phyloP scores from a whole-genome alignment of 2,113 vertebrate genomes.

The Phyllostomus hastatus region DNA sequence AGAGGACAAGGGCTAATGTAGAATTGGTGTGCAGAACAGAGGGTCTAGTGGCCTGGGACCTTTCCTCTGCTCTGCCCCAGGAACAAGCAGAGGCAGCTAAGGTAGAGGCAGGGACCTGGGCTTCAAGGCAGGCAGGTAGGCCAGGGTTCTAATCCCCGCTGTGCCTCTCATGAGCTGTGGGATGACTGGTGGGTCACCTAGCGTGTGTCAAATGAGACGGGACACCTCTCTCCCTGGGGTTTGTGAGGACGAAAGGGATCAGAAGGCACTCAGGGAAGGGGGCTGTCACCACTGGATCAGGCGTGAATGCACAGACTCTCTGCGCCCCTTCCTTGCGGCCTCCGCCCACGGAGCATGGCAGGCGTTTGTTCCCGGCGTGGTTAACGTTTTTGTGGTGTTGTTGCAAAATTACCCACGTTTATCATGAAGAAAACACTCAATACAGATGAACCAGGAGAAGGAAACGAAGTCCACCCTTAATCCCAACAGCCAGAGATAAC shows the following conservation, averaged over 20 bases:
- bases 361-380: not conserved
- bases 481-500: not conserved
- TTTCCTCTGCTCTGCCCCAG: not conserved
- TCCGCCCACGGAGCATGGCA: not conserved
- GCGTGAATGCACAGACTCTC: not conserved
- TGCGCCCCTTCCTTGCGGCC: not conserved
- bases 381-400: not conserved
- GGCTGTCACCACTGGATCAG: not conserved
- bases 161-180: not conserved
- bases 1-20: not conserved
- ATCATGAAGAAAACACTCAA: conserved; percentile 36
- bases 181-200: not conserved
- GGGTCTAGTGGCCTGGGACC: not conserved
- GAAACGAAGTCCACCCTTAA: conserved; percentile 2
- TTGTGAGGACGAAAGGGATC: not conserved
- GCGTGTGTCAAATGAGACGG: not conserved
- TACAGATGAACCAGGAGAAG: not conserved
- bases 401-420: not conserved
- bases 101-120: not conserved
- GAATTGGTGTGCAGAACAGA: not conserved
- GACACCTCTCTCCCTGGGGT: not conserved
- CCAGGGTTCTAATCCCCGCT: not conserved
- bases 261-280: not conserved
- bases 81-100: not conserved
- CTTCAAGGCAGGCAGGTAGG: not conserved